Conservation (phyloP, 2,113 vertebrate genomes). For the Lampris megalopsis region DNA sequence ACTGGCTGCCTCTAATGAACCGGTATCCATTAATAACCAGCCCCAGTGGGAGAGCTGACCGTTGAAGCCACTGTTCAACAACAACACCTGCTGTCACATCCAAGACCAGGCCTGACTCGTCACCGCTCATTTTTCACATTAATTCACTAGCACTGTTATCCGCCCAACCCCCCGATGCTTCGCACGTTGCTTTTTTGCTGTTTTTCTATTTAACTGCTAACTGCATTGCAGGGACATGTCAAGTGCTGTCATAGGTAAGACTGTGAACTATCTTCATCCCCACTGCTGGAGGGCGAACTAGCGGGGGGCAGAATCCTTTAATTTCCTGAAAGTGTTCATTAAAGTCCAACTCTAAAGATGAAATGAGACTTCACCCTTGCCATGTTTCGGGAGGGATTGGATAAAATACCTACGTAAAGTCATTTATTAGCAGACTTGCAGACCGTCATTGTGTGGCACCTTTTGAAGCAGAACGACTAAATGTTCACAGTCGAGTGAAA, state of each 20-base stretch:
- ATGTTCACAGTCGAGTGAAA: no score
- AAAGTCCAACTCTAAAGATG: slow-evolving; percentile 60
- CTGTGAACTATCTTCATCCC: slow-evolving; percentile 33
- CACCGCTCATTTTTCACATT: slow-evolving; percentile 39
- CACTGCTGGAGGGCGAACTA: not conserved
- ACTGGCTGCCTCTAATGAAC: slow-evolving; percentile 66
- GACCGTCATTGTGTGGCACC: no score
- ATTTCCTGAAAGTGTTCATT: slow-evolving; percentile 47
- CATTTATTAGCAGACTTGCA: no score
- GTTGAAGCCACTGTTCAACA: slow-evolving; percentile 37
- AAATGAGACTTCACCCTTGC: slow-evolving; percentile 30
- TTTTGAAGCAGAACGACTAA: no score
- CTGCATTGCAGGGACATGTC: no score
- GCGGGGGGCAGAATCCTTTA: slow-evolving; percentile 36
- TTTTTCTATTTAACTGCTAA: no score
- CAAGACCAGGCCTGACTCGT: not conserved
- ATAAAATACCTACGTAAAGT: slow-evolving; percentile 36
- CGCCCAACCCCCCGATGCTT: no score
- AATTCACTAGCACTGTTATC: not conserved
- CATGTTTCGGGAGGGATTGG: not conserved
- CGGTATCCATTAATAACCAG: slow-evolving; percentile 71
- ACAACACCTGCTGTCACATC: slow-evolving; percentile 51
- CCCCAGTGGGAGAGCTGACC: slow-evolving; percentile 60
- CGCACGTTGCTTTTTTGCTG: no score
- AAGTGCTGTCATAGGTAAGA: slow-evolving; percentile 38